phyloP scores from a whole-genome alignment of 2,888 invertebrate species.

The Apeira syringaria region DNA sequence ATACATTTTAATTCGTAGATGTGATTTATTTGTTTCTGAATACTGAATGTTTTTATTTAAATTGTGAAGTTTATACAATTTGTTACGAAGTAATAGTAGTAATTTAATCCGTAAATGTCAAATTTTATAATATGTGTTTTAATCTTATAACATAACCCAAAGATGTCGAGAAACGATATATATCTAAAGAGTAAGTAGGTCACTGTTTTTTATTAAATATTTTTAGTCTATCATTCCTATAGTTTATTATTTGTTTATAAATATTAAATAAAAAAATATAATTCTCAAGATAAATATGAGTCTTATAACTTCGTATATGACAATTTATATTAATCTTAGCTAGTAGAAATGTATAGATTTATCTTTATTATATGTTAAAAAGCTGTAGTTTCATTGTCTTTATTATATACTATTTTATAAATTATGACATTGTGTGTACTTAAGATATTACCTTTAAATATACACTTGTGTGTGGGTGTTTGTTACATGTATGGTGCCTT shows the following conservation, averaged over 20 bases:
- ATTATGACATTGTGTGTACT: conserved; percentile 29
- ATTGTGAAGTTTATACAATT: conserved; percentile 4
- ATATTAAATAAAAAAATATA: conserved; percentile 32
- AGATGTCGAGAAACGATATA: conserved; percentile 25
- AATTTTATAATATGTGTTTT: not conserved
- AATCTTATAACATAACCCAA: conserved; percentile 26
- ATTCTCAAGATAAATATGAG: conserved; percentile 28
- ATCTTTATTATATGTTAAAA: conserved; percentile 23
- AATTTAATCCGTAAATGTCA: no score
- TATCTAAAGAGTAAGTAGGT: not conserved
- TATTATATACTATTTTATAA: conserved; percentile 9
- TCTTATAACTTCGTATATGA: conserved; percentile 20
- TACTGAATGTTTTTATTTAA: no score
- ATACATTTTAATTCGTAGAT: not conserved
- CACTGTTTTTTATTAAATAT: not conserved
- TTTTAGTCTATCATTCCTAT: conserved; percentile 59
- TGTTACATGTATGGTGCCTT: conserved; percentile 28
- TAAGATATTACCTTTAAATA: conserved; percentile 6
- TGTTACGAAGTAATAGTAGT: not conserved
- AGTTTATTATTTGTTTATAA: conserved; percentile 49
- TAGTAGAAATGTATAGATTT: conserved; percentile 13
- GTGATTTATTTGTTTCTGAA: not conserved
- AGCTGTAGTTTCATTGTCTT: conserved; percentile 3
- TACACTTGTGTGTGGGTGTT: not conserved
- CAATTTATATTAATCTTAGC: conserved; percentile 16